Evolutionary conservation across 2,797 vertebrate genomes (phyloP), one percentile per base, ranked within the genome.

Genomic region (Clarias laeviceps): DNA sequence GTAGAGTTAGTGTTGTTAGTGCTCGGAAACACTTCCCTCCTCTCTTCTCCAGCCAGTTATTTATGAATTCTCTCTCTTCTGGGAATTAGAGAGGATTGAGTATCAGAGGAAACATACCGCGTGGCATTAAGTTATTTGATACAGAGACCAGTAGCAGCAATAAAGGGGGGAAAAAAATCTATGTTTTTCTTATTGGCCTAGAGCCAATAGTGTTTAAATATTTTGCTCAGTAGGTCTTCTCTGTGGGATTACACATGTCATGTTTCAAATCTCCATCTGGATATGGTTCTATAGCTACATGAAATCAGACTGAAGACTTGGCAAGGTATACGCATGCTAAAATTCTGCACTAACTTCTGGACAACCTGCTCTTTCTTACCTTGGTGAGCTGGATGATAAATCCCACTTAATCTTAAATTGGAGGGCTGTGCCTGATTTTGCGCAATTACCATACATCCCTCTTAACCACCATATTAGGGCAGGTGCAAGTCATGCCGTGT

Each of bases 71-170:
- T 83, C 59, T 81, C 85, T 86, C 80, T 79, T 84, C 85, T 86
- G 86, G 90, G 89, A 90, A 90, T 92, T 88, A 82, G 84, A 88
- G 70, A 37, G 77, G 81, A 86, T 89, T 82, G 84, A 12, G 61
- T 85, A 87, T 89, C 82, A 86, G 80, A 85, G 86, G 84, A 89
- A 93, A 88, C 85, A 78, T 88, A 84, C 85, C 50, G 87, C 57
- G 56, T 85, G 89, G 81, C 91, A 92, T 91, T 91, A 91, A 91
- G 89, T 88, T 89, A 90, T 87, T 80, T 59, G 84, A 89, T 87
- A 88, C 82, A 62, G 84, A 85, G 59, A 57, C 62, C 69, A 88
- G 87, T 84, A 83, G 84, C 87, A 82, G 89, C 86, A 89, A 90
- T 91, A 86, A 89, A 82, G 70, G 11, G 45, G 4, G 78, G 54